Evolutionary conservation across 1,140 invertebrate species (phyloP).

Genomic region (Drosophila paulistorum): DNA sequence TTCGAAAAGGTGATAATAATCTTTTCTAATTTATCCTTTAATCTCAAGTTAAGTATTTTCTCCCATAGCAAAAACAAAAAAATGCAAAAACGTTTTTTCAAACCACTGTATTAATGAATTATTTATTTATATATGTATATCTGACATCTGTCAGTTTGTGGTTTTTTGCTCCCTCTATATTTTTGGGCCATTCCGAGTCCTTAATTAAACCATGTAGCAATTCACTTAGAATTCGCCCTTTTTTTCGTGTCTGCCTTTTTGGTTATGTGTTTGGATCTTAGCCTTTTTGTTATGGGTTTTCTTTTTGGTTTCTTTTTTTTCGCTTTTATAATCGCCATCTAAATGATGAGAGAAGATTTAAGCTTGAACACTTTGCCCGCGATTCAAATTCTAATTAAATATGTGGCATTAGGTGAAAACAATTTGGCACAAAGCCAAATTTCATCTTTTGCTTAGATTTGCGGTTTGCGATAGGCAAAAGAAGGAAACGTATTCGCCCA

Average conservation of each 20-base stretch:
- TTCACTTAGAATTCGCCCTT: constrained; percentile 57
- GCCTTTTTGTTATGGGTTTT: background rate
- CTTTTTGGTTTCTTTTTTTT: constrained; percentile 11
- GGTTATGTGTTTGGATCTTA: constrained; percentile 25
- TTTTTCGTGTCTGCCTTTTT: constrained; percentile 29
- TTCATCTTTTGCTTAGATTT: constrained; percentile 44
- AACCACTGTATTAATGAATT: background rate
- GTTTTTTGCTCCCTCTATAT: constrained; percentile 5
- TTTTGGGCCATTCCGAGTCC: constrained; percentile 27
- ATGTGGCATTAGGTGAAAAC: constrained; percentile 61
- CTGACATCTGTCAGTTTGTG: constrained; percentile 21
- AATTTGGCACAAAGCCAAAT: constrained; percentile 45
- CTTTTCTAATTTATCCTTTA: no score
- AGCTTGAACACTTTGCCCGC: constrained; percentile 35
- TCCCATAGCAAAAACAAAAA: background rate
- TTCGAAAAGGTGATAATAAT: no score
- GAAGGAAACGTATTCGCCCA: constrained; percentile 18
- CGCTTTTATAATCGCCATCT: constrained; percentile 57
- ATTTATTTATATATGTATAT: background rate
- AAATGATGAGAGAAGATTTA: constrained; percentile 63
- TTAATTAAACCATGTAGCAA: constrained; percentile 65
- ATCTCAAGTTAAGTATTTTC: background rate
- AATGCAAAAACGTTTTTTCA: background rate
- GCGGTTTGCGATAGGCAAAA: constrained; percentile 41
- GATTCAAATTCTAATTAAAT: constrained; percentile 48